Percentiles rank a stretch among this genome's conserved stretches.
Conservation (phyloP, 1,140 invertebrate genomes). For the Bombyx mori region ASM3026992v2 NC_085119.1:11741001-11741500, state of each 20-base stretch:
- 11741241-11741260: constrained; percentile 2
- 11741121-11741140: constrained; percentile 64
- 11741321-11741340: too few relatives aligned
- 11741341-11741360: too few relatives aligned
- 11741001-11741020: constrained; percentile 1
- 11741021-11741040: constrained; percentile 12
- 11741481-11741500: too few relatives aligned
- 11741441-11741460: too few relatives aligned
- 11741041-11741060: constrained; percentile 30
- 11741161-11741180: constrained; percentile 36
- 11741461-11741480: too few relatives aligned
- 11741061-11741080: constrained; percentile 24
- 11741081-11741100: constrained; percentile 40
- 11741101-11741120: constrained; percentile 52
- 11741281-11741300: too few relatives aligned
- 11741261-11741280: neutral
- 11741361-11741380: too few relatives aligned
- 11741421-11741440: too few relatives aligned
- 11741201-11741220: constrained; percentile 25
- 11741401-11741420: too few relatives aligned
- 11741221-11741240: constrained; percentile 7
- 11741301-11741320: too few relatives aligned
- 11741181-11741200: constrained; percentile 58
- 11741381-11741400: too few relatives aligned
- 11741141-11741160: constrained; percentile 65